phyloP scores from a whole-genome alignment of 2,888 invertebrate species.

The Abrostola triplasia region DNA sequence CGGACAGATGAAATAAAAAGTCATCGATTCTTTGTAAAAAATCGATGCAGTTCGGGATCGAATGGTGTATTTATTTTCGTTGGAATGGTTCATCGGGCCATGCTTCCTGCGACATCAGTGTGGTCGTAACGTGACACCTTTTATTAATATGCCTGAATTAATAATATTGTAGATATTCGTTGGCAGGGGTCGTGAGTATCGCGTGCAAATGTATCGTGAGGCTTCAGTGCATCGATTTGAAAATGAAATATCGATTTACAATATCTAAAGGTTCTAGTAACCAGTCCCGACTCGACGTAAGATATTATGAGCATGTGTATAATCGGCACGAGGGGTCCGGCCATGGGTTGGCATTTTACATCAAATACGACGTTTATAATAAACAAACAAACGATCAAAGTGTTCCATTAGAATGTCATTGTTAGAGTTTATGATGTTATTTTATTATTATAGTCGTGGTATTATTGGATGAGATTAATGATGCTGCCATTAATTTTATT shows the following conservation, averaged over 20 bases:
- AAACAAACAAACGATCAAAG: slow-evolving; percentile 27
- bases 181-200: slow-evolving; percentile 77
- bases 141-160: slow-evolving; percentile 87
- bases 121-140: slow-evolving; percentile 86
- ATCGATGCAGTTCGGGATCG: slow-evolving; percentile 72
- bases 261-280: slow-evolving; percentile 54
- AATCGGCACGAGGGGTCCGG: slow-evolving; percentile 10
- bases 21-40: slow-evolving; percentile 73
- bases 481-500: slow-evolving; percentile 17
- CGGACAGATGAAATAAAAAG: slow-evolving; percentile 74
- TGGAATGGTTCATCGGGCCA: slow-evolving; percentile 81
- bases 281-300: slow-evolving; percentile 37
- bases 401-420: slow-evolving; percentile 30
- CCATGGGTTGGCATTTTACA: slow-evolving; percentile 26
- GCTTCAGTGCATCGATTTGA: slow-evolving; percentile 81
- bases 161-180: slow-evolving; percentile 85
- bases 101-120: slow-evolving; percentile 87
- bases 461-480: slow-evolving; percentile 20
- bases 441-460: slow-evolving; percentile 33
- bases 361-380: slow-evolving; percentile 29
- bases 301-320: slow-evolving; percentile 31
- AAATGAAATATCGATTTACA: slow-evolving; percentile 82
- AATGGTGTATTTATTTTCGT: slow-evolving; percentile 82
- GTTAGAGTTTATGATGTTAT: slow-evolving; percentile 26
- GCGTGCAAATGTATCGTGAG: slow-evolving; percentile 86